Evolutionary conservation across 2,113 vertebrate genomes (phyloP), one percentile per base, ranked within the genome.

Genomic region (Athene cunicularia): DNA sequence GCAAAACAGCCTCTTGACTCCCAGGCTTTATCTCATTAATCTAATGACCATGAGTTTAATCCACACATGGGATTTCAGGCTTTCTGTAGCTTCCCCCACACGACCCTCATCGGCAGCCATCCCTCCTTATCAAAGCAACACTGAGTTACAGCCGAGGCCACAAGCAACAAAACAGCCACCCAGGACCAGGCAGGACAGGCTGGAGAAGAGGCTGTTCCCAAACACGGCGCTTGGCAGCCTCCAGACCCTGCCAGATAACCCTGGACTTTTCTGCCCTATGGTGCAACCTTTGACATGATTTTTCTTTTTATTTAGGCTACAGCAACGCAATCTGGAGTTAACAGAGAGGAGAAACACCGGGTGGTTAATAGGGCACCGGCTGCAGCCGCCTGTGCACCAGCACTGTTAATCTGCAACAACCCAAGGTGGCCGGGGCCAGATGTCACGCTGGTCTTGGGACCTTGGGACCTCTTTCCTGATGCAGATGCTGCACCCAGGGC

Each of bases 401-500:
- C 6, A 3, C 8, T 19, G 39, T 11, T 32, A 28, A 45, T 5
- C 13, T 52, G 64, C 45, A 43, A 6, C 39, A 49, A 45, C 49
- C 24, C 41, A 0, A 0, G n/a, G 52, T 5, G 4, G 23, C 26
- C 2, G 1, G 26, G 35, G 41, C 12, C 60, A 58, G 60, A 8
- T 21, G 15, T 22, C 60, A 67, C 28, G 50, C n/a, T 4, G 0
- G 20, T 8, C 76, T 43, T 12, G 55, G 79, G 59, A 74, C 14
- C 15, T 45, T 3, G 1, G 12, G 17, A 93, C 7, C 2, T 43
- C 58, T 43, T n/a, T 58, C n/a, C 67, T 3, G 3, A 2, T 7
- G 6, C 0, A 0, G 63, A 20, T 1, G 23, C 20, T 49, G 50
- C n/a, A n/a, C 1, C 18, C 53, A 43, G 30, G 5, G 8, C 24